phyloP scores from a whole-genome alignment of 1,140 invertebrate genomes.

The Drosophila bifasciata region DNA sequence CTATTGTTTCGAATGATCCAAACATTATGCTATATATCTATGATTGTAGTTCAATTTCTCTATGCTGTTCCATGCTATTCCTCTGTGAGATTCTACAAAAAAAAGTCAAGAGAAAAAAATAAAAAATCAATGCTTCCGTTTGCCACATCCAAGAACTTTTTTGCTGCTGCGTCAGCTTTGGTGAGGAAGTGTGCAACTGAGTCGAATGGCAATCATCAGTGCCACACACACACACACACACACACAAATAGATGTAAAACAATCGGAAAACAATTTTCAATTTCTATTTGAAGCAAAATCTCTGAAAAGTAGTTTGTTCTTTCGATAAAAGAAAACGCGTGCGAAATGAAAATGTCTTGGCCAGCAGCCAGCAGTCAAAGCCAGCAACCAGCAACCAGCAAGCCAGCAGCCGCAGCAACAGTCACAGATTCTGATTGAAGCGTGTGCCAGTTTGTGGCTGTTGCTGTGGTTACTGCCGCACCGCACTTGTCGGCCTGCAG shows the following conservation, averaged over 20 bases:
- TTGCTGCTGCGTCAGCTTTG: constrained; percentile 63
- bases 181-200: constrained; percentile 44
- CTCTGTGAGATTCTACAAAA: background rate
- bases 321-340: constrained; percentile 56
- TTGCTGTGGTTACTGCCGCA: constrained; percentile 40
- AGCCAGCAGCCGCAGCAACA: constrained; percentile 12
- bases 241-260: constrained; percentile 34
- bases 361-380: constrained; percentile 49
- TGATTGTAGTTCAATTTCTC: constrained; percentile 8
- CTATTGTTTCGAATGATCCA: too few relatives aligned
- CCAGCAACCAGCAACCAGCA: constrained; percentile 13
- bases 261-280: constrained; percentile 77
- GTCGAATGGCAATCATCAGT: constrained; percentile 70
- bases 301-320: constrained; percentile 41
- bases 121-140: constrained; percentile 78
- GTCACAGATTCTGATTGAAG: constrained; percentile 58
- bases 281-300: constrained; percentile 64
- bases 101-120: constrained; percentile 61
- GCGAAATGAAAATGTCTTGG: constrained; percentile 79
- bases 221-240: constrained; percentile 35
- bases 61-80: background rate
- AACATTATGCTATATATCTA: too few relatives aligned
- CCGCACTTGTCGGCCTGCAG: constrained; percentile 53
- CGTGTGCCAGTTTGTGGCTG: constrained; percentile 79
- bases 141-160: constrained; percentile 41